phyloP scores from a whole-genome alignment of 2,797 vertebrate species.

The Buceros bicornis region DNA sequence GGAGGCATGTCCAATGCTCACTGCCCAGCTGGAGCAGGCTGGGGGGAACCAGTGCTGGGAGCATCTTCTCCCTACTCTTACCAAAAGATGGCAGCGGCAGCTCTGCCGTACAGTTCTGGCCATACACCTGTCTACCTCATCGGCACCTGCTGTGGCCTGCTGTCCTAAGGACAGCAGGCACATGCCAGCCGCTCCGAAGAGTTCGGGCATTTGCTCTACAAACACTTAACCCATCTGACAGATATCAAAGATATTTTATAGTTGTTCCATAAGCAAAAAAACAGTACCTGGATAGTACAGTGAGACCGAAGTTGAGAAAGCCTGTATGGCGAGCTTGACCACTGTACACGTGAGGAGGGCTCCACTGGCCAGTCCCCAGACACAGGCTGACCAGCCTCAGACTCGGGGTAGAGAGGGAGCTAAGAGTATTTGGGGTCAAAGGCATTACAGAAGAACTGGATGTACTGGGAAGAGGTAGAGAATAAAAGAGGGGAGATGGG shows the following conservation, averaged over 20 bases:
- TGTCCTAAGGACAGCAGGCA: not conserved
- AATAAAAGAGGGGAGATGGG: not conserved
- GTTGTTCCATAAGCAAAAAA: not conserved
- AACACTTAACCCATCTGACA: not conserved
- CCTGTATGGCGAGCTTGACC: not conserved
- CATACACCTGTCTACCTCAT: accelerated
- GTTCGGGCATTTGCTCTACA: not conserved
- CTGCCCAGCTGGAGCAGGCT: accelerated
- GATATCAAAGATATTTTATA: not conserved
- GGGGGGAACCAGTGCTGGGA: not conserved
- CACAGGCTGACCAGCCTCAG: not conserved
- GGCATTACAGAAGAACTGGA: not conserved
- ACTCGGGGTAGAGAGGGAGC: not conserved
- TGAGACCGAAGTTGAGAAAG: not conserved
- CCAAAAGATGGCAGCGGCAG: not conserved
- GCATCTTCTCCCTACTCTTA: not conserved
- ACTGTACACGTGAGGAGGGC: accelerated
- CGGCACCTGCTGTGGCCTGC: not conserved
- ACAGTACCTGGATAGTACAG: not conserved
- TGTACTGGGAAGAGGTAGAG: not conserved
- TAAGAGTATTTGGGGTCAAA: not conserved
- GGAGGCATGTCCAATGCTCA: not conserved
- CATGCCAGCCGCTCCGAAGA: not conserved
- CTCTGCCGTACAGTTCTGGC: not conserved
- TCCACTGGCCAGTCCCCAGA: accelerated